These are phyloP conservation scores for Drosophila ogumai DNA, from an alignment of 1,140 invertebrate species.

Conservation along the genomic window DNA sequence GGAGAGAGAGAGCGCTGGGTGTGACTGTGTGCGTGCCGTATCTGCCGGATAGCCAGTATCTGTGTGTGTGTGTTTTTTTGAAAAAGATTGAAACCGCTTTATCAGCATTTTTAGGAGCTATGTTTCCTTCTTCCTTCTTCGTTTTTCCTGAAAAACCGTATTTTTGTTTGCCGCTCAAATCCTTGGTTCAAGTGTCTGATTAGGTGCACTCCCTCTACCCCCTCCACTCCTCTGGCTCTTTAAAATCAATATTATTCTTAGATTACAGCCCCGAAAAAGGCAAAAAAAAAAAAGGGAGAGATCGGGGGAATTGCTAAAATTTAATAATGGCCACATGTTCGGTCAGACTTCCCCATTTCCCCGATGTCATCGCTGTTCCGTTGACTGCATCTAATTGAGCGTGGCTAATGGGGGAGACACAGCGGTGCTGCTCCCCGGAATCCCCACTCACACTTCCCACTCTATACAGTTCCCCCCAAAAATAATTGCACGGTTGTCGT, in stretches of 20 bases:
- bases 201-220: slow-evolving; percentile 61
- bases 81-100: slow-evolving; percentile 65
- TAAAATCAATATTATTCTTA: slow-evolving; percentile 83
- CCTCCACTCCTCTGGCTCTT: slow-evolving; percentile 40
- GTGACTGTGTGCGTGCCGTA: slow-evolving; percentile 21
- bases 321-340: slow-evolving; percentile 72
- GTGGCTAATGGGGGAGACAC: slow-evolving; percentile 62
- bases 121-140: slow-evolving; percentile 54
- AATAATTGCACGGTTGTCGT: slow-evolving; percentile 28
- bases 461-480: background rate
- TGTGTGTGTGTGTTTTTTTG: slow-evolving; percentile 66
- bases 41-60: slow-evolving; percentile 21
- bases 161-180: slow-evolving; percentile 84
- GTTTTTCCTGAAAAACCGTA: slow-evolving; percentile 61
- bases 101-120: slow-evolving; percentile 76
- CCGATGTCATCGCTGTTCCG: slow-evolving; percentile 58
- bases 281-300: slow-evolving; percentile 38
- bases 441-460: slow-evolving; percentile 6
- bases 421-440: background rate
- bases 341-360: slow-evolving; percentile 8
- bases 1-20: slow-evolving; percentile 26
- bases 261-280: slow-evolving; percentile 62
- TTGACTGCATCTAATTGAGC: slow-evolving; percentile 71
- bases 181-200: slow-evolving; percentile 78
- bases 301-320: slow-evolving; percentile 55